A percentile compares a stretch with the other conserved stretches of the same genome.
phyloP scores from a whole-genome alignment of 92 coral and sea anemone genomes.

The Micromussa lordhowensis region DNA sequence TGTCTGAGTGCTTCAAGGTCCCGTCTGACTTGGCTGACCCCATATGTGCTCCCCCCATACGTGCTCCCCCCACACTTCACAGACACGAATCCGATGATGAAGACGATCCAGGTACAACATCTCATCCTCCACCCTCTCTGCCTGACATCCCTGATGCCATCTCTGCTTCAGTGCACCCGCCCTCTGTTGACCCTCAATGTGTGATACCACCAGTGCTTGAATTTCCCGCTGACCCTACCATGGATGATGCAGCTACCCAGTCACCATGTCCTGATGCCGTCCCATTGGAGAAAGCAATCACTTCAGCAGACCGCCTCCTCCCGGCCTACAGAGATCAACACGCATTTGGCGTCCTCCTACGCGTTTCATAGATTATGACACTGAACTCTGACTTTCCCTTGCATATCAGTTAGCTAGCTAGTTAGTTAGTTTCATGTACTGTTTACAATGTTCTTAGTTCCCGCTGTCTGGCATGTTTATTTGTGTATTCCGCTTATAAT shows the following conservation, averaged over 20 bases:
- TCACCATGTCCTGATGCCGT: background rate
- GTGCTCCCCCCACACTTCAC: background rate
- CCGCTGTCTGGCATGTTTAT: too few species aligned
- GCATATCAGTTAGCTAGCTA: too few species aligned
- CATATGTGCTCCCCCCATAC: background rate
- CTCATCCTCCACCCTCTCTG: conserved; percentile 19
- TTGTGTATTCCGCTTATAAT: too few species aligned
- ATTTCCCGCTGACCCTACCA: background rate
- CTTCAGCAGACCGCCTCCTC: background rate
- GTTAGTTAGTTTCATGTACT: too few species aligned
- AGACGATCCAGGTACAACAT: conserved; percentile 14
- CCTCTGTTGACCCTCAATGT: background rate
- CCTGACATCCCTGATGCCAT: background rate
- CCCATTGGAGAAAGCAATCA: conserved; percentile 12
- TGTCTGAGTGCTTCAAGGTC: conserved; percentile 19
- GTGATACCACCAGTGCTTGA: background rate
- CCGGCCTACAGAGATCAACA: background rate
- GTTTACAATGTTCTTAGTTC: too few species aligned
- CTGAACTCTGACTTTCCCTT: too few species aligned
- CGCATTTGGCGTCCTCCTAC: background rate
- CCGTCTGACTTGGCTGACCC: conserved; percentile 11
- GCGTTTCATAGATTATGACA: too few species aligned
- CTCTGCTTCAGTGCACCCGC: background rate
- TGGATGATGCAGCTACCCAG: conserved; percentile 27
- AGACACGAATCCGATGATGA: background rate